Base-by-base conservation (phyloP, 2,113 vertebrate species). In the Neopipo cinnamomea region DNA sequence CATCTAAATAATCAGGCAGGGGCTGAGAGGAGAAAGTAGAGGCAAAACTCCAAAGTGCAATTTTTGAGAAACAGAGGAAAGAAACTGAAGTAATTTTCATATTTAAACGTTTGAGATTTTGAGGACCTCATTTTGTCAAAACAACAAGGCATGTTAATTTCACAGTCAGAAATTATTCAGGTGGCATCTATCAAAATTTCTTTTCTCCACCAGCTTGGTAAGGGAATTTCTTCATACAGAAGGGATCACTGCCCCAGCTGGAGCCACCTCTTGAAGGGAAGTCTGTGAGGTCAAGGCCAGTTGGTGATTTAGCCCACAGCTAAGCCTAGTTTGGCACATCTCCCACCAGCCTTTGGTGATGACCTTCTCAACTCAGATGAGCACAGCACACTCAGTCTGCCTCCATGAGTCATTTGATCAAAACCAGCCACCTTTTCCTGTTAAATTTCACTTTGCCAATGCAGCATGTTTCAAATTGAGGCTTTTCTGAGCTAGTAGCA, bases 261-360 rank as follows among this genome's bases (percentile, higher is more conserved):
- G 14, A 88, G 14, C 11, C 23, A 59, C 4, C 18, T 5, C 23
- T 33, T 2, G 0, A 31, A 61, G 21, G 9, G 10, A 16, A 22
- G 7, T 19, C 22, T n/a, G 12, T 1, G 6, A 68, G 11, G 28
- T 33, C 14, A 76, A 44, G 28, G 18, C 3, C 9, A 33, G 19
- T 5, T 56, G 13, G 5, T 66, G 10, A 7, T 49, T 88, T 59
- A 80, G 11, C 31, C 27, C 39, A 41, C 9, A 55, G 30, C 11
- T 37, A 42, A 56, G 12, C 5, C 10, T 1, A 0, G 3, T 52
- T 70, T 2, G 0, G 8, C 23, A n/a, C 8, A 50, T 33, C 8
- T 66, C 33, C n/a, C 14, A 39, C 41, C 24, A 71, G 27, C 18
- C 24, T 8, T 39, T 28, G 56, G 37, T 1, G 2, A 74, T 52